phyloP scores from a whole-genome alignment of 2,888 invertebrate species.

The Liodrosophila aerea region DNA sequence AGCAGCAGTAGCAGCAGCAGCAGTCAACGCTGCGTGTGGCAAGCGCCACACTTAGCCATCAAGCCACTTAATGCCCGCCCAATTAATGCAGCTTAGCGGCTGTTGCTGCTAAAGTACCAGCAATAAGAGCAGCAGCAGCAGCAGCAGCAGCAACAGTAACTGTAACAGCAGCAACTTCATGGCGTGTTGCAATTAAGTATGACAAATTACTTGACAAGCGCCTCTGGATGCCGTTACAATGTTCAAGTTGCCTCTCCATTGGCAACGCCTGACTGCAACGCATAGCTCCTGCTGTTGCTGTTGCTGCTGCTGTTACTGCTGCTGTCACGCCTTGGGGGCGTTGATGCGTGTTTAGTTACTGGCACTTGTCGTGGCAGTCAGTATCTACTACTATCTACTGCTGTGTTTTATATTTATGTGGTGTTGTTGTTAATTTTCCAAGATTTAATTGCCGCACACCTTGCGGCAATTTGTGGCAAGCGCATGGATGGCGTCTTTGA shows the following conservation, averaged over 20 bases:
- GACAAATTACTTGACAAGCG: slow-evolving; percentile 70
- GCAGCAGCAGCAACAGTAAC: slow-evolving; percentile 16
- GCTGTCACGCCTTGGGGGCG: slow-evolving; percentile 18
- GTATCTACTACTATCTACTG: too few species aligned
- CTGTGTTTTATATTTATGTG: slow-evolving; percentile 20
- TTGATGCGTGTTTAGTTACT: slow-evolving; percentile 52
- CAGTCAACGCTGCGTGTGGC: slow-evolving; percentile 1
- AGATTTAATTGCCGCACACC: background rate
- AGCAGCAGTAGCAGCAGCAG: slow-evolving; percentile 1
- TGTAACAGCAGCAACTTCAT: slow-evolving; percentile 42
- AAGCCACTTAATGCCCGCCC: slow-evolving; percentile 52
- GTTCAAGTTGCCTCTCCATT: slow-evolving; percentile 15
- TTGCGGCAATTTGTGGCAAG: background rate
- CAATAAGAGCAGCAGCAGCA: slow-evolving; percentile 17
- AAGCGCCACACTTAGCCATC: slow-evolving; percentile 8
- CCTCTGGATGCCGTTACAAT: slow-evolving; percentile 50
- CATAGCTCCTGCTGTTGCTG: slow-evolving; percentile 2
- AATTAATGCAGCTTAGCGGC: slow-evolving; percentile 59
- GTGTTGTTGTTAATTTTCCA: too few species aligned
- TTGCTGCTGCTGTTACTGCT: slow-evolving; percentile 3
- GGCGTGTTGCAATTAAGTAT: slow-evolving; percentile 66
- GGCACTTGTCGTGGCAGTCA: slow-evolving; percentile 48
- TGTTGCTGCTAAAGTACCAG: slow-evolving; percentile 19
- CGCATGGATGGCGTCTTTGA: slow-evolving; percentile 1
- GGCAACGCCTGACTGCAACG: background rate